Conservation (phyloP, 2,888 invertebrate genomes). For the Hymenopus coronatus region DNA sequence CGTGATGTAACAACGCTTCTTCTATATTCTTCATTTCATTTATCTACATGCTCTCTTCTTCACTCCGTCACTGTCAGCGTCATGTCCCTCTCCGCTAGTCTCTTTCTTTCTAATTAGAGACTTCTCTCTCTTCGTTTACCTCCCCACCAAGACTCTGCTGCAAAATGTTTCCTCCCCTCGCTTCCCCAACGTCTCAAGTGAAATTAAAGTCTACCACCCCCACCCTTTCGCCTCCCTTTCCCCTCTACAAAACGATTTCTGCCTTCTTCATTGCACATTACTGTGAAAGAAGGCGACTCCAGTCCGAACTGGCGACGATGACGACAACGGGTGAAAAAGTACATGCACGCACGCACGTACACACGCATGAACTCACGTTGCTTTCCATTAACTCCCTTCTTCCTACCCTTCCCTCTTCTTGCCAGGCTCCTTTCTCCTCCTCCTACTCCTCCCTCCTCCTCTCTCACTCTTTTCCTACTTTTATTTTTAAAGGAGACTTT, state of each 20-base stretch:
- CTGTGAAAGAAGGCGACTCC: constrained; percentile 13
- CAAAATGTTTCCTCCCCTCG: constrained; percentile 26
- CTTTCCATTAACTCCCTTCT: constrained; percentile 22
- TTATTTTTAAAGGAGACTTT: background rate
- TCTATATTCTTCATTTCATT: constrained; percentile 22
- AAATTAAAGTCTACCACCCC: constrained; percentile 40
- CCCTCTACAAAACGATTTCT: constrained; percentile 37
- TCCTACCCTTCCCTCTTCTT: constrained; percentile 8
- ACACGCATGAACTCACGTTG: constrained; percentile 14
- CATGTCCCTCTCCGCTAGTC: constrained; percentile 22
- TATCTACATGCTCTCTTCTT: constrained; percentile 17
- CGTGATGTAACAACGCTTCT: constrained; percentile 14
- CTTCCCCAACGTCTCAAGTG: constrained; percentile 40
- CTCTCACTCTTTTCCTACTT: background rate
- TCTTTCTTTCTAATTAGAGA: constrained; percentile 36
- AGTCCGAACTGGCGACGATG: background rate
- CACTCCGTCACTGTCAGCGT: constrained; percentile 35
- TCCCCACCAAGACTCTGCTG: constrained; percentile 4
- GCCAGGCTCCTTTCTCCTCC: background rate
- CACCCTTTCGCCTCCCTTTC: constrained; percentile 5
- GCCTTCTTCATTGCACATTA: constrained; percentile 34
- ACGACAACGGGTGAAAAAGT: constrained; percentile 1
- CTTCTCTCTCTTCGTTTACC: constrained; percentile 32
- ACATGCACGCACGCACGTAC: constrained; percentile 29
- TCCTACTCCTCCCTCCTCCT: background rate